Evolutionary conservation across 1,140 invertebrate species (phyloP).

Genomic region (Drosophila pachea): DNA sequence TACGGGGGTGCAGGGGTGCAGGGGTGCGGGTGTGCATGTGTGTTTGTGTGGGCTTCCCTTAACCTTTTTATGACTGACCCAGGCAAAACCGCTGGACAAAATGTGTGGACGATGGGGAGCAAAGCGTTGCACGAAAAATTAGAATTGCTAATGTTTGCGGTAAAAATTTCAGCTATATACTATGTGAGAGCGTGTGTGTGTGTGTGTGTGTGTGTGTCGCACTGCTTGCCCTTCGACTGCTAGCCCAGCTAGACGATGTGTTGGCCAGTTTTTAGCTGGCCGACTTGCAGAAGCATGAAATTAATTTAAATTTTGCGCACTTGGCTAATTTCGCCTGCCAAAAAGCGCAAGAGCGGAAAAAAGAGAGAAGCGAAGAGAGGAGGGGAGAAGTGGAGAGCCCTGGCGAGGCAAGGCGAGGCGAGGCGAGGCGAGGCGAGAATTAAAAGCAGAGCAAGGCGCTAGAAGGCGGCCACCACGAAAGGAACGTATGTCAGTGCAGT

Average conservation of each 20-base stretch:
- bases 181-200: conserved; percentile 14
- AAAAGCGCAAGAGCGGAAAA: conserved; percentile 34
- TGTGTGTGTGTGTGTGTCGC: conserved; percentile 39
- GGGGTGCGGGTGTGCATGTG: conserved; percentile 12
- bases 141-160: conserved; percentile 69
- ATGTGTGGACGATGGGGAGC: conserved; percentile 18
- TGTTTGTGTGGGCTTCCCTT: conserved; percentile 42
- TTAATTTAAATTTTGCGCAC: conserved; percentile 71
- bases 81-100: conserved; percentile 44
- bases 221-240: conserved; percentile 13
- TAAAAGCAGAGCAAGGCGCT: background rate
- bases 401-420: too few relatives aligned
- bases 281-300: conserved; percentile 66
- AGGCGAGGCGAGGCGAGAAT: too few relatives aligned
- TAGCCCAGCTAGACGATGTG: conserved; percentile 24
- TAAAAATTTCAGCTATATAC: conserved; percentile 52
- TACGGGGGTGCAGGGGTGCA: conserved; percentile 3
- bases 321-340: conserved; percentile 66
- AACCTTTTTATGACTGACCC: conserved; percentile 68
- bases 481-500: conserved; percentile 27
- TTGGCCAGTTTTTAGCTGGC: conserved; percentile 56
- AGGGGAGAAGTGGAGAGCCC: too few relatives aligned
- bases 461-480: conserved; percentile 10
- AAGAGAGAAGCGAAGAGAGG: background rate
- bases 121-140: conserved; percentile 60